A percentile compares a stretch with the other conserved stretches of the same genome.
These are phyloP conservation scores for Trissolcus brochymenae DNA, from an alignment of 2,888 invertebrate genomes.

Conservation along the genomic window DNA sequence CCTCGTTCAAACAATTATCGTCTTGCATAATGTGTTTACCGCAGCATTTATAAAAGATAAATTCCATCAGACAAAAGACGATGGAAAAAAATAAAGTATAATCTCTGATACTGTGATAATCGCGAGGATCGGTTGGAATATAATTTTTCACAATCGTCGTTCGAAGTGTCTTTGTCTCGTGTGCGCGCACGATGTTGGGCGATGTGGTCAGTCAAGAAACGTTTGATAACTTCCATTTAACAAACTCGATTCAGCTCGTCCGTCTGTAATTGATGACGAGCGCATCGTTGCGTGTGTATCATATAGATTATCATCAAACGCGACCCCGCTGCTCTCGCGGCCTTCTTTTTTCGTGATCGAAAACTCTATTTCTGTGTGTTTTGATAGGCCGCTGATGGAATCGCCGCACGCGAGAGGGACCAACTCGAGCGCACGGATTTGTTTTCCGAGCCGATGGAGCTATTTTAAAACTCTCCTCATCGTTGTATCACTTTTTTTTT, in stretches of 20 bases:
- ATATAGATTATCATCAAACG: constrained; percentile 48
- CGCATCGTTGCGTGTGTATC: constrained; percentile 40
- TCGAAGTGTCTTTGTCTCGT: constrained; percentile 40
- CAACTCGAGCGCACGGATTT: not conserved
- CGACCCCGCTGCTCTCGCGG: constrained; percentile 30
- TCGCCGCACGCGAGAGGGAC: not conserved
- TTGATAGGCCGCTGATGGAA: constrained; percentile 20
- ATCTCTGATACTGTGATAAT: no score
- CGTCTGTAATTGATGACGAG: constrained; percentile 48
- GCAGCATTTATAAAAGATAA: not conserved
- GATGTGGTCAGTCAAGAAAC: constrained; percentile 46
- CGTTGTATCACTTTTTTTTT: no score
- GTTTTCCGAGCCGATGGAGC: not conserved
- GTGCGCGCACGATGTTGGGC: constrained; percentile 18
- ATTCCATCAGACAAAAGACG: not conserved
- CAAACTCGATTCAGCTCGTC: constrained; percentile 53
- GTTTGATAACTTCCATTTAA: constrained; percentile 51
- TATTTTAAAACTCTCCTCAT: no score
- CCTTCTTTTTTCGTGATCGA: constrained; percentile 25
- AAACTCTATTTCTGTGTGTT: constrained; percentile 21
- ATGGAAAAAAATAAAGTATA: not conserved
- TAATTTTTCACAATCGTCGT: constrained; percentile 38
- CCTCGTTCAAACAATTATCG: not conserved
- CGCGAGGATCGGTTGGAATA: not conserved
- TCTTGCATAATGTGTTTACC: not conserved